These are phyloP conservation scores for Brachystomella parvula DNA, from an alignment of 1,140 invertebrate species.

Conservation along the genomic window DNA sequence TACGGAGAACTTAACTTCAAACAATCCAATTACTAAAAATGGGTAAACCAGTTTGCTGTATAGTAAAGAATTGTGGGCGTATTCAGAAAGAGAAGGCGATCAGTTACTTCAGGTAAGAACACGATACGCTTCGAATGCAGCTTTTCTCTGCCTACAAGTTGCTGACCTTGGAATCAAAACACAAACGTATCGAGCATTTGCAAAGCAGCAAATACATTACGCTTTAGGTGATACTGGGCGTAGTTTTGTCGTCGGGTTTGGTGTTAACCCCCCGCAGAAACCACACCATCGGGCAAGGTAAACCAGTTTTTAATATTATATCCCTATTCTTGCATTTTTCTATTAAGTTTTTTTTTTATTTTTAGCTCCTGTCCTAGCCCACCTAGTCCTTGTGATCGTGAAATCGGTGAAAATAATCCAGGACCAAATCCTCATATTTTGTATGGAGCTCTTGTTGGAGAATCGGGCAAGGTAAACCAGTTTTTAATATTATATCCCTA, in stretches of 20 bases:
- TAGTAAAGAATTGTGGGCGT: too few species aligned
- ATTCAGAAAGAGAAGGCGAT: too few species aligned
- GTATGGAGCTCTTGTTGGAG: too few species aligned
- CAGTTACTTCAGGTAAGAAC: too few species aligned
- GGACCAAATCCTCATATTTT: too few species aligned
- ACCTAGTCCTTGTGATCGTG: too few species aligned
- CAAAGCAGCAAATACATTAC: constrained; percentile 46
- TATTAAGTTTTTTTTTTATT: too few species aligned
- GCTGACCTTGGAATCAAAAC: constrained; percentile 27
- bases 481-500: not conserved
- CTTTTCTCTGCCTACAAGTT: constrained; percentile 46
- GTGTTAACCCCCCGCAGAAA: constrained; percentile 42
- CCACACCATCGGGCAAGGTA: constrained; percentile 27
- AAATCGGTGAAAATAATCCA: too few species aligned
- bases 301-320: not conserved
- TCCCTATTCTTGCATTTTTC: not conserved
- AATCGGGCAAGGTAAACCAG: constrained; percentile 14
- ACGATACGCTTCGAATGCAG: constrained; percentile 53
- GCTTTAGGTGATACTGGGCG: constrained; percentile 45
- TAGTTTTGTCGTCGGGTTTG: constrained; percentile 48
- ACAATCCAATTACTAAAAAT: too few species aligned
- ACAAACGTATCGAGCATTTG: constrained; percentile 28
- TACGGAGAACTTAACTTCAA: too few species aligned
- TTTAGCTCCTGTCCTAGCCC: constrained; percentile 40
- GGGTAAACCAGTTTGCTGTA: too few species aligned